These are phyloP conservation scores for Mythimna loreyi DNA, from an alignment of 2,888 invertebrate genomes.

Conservation along the genomic window DNA sequence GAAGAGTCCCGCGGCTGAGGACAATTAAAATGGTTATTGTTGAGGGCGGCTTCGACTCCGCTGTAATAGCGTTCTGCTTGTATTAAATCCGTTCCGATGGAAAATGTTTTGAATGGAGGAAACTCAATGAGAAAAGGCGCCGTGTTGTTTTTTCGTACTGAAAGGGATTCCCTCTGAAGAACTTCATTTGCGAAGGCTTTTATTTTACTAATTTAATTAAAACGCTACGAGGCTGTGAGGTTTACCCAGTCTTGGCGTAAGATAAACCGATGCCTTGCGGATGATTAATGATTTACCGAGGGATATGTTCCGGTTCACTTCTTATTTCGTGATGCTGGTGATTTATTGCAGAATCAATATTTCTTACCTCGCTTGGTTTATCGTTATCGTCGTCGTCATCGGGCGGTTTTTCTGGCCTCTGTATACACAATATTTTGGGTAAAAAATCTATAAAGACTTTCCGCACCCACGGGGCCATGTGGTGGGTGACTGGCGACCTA, in stretches of 20 bases:
- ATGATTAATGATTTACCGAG: slow-evolving; percentile 72
- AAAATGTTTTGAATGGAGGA: slow-evolving; percentile 83
- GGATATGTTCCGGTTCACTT: slow-evolving; percentile 62
- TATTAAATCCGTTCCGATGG: slow-evolving; percentile 82
- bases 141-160: slow-evolving; percentile 79
- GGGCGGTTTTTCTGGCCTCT: slow-evolving; percentile 95
- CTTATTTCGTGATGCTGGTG: slow-evolving; percentile 62
- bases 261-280: slow-evolving; percentile 65
- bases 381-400: slow-evolving; percentile 91
- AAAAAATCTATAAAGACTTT: slow-evolving; percentile 96
- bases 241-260: slow-evolving; percentile 69
- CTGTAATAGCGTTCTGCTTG: slow-evolving; percentile 82
- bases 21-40: slow-evolving; percentile 89
- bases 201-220: slow-evolving; percentile 86
- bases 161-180: slow-evolving; percentile 77
- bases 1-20: slow-evolving; percentile 80
- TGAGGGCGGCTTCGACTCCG: slow-evolving; percentile 75
- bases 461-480: slow-evolving; percentile 97
- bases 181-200: slow-evolving; percentile 81
- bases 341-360: slow-evolving; percentile 67
- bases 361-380: slow-evolving; percentile 88
- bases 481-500: slow-evolving; percentile 97
- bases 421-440: slow-evolving; percentile 96
- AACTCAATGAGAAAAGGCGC: slow-evolving; percentile 79
- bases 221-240: slow-evolving; percentile 66